Evolutionary conservation across 2,113 vertebrate genomes (phyloP).

Genomic region (Ptilonorhynchus violaceus): DNA sequence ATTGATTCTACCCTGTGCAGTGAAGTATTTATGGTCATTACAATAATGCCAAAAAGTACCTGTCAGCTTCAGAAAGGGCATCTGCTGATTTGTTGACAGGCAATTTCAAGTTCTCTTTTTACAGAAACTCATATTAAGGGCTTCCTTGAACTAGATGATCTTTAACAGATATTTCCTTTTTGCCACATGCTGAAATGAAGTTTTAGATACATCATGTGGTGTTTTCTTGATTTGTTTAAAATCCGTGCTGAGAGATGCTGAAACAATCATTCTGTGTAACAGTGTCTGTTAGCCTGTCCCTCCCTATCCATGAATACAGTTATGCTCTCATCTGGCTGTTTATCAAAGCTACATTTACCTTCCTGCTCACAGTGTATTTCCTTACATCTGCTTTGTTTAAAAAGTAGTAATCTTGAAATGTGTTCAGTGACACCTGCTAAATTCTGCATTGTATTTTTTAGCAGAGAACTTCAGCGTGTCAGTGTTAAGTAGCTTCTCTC

Average conservation of each 20-base stretch:
- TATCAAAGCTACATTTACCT: not conserved
- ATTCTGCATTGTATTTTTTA: not conserved
- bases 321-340: not conserved
- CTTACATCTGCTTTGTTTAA: not conserved
- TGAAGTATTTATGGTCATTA: slow-evolving; percentile 33
- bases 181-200: slow-evolving; percentile 26
- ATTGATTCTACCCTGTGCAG: not conserved
- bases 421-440: not conserved
- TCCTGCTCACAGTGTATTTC: not conserved
- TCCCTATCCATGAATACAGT: not conserved
- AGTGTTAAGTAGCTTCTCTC: not conserved
- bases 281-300: not conserved
- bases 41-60: slow-evolving; percentile 20
- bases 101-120: slow-evolving; percentile 53
- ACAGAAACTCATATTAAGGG: slow-evolving; percentile 28
- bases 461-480: not conserved
- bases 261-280: not conserved
- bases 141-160: not conserved
- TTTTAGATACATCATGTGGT: slow-evolving; percentile 23
- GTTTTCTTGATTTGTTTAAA: slow-evolving; percentile 26
- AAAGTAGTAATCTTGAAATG: not conserved
- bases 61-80: slow-evolving; percentile 43
- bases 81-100: slow-evolving; percentile 39
- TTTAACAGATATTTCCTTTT: slow-evolving; percentile 26
- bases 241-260: not conserved